Percentiles rank a stretch among this genome's conserved stretches.
Evolutionary conservation across 1,140 invertebrate species (phyloP).

Genomic region (Agrypnia vestita): DNA sequence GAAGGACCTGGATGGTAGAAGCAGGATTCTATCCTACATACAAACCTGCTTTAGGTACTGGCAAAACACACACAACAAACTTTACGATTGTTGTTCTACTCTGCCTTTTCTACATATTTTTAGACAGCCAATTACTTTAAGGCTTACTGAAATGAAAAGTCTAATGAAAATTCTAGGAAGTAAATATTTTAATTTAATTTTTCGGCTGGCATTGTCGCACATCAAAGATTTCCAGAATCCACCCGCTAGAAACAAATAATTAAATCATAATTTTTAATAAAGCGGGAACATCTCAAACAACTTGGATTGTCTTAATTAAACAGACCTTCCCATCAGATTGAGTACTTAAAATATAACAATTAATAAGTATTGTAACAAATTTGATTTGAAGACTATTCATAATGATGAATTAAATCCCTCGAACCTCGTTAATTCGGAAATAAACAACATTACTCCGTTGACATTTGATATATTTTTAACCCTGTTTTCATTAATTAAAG

Average conservation of each 20-base stretch:
- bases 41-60: no score
- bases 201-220: no score
- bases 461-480: conserved; percentile 29
- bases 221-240: no score
- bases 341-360: conserved; percentile 6
- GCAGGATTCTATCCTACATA: no score
- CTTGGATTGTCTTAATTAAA: neutral
- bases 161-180: no score
- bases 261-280: neutral
- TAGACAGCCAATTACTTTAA: no score
- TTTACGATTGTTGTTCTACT: no score
- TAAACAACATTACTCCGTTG: neutral
- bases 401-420: conserved; percentile 1
- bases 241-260: neutral
- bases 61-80: no score
- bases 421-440: conserved; percentile 15
- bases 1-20: no score
- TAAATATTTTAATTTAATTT: no score
- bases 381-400: neutral
- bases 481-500: conserved; percentile 7
- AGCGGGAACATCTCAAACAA: neutral
- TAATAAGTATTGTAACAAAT: neutral
- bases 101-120: no score
- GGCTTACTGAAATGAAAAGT: no score
- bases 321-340: neutral